A percentile compares a stretch with the other conserved stretches of the same genome.
Evolutionary conservation across 37 sponge, comb jelly and placozoan species (phyloP).

Genomic region (Hormiphora californensis): DNA sequence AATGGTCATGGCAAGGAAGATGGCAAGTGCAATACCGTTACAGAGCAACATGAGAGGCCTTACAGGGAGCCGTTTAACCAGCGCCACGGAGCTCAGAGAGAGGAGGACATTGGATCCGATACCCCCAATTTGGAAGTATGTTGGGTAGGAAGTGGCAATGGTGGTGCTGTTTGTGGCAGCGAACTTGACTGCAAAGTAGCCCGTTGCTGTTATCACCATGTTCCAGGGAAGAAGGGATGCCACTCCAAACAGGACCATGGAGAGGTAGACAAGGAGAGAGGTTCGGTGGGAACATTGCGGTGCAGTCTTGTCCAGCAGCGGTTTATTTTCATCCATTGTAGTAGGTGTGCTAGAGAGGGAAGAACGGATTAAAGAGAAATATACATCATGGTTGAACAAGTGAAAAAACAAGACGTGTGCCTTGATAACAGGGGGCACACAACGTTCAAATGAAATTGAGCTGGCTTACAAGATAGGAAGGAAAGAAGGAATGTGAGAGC

Average conservation of each 20-base stretch:
- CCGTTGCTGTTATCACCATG: constrained; percentile 53
- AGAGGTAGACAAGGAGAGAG: neutral
- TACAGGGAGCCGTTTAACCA: neutral
- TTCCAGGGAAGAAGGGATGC: constrained; percentile 43
- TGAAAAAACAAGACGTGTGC: no score
- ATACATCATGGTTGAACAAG: no score
- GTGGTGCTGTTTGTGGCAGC: constrained; percentile 26
- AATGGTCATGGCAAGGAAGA: constrained; percentile 4
- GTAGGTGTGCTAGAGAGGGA: no score
- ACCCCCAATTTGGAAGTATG: constrained; percentile 40
- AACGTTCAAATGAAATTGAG: no score
- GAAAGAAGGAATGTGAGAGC: no score
- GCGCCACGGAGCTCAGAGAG: neutral
- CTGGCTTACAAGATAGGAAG: no score
- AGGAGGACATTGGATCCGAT: constrained; percentile 27
- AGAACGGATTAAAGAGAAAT: no score
- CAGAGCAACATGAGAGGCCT: constrained; percentile 25
- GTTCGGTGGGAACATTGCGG: neutral
- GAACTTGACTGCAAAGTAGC: constrained; percentile 38
- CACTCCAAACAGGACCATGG: constrained; percentile 1
- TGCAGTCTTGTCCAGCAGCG: neutral
- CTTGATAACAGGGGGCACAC: no score
- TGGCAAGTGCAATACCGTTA: neutral
- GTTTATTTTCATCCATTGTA: neutral
- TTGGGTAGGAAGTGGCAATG: neutral